phyloP scores from a whole-genome alignment of 2,113 vertebrate genomes.

The Ceuthmochares aereus region DNA sequence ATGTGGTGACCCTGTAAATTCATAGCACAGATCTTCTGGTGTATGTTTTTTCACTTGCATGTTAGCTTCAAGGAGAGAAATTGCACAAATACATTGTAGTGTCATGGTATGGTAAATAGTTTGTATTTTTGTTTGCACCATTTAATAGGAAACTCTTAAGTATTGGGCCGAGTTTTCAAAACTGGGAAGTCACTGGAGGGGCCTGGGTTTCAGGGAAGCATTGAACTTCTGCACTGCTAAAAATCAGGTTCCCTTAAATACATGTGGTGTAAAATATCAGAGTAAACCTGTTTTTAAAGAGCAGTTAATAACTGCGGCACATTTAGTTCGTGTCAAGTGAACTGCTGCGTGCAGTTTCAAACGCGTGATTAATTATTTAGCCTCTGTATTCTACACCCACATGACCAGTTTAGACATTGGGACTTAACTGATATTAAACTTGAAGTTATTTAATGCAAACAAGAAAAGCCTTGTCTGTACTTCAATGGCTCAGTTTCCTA shows the following conservation, averaged over 20 bases:
- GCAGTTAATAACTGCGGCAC: not conserved
- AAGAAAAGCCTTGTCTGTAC: constrained; percentile 6
- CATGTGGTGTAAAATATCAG: not conserved
- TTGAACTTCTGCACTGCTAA: not conserved
- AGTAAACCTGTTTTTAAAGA: not conserved
- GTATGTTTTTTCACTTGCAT: not conserved
- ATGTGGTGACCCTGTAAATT: not conserved
- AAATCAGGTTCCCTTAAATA: not conserved
- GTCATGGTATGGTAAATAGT: not conserved
- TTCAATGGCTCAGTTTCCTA: constrained; percentile 27
- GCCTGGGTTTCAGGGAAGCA: not conserved
- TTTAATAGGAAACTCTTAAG: not conserved
- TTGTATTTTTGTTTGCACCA: not conserved
- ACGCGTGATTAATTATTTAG: not conserved
- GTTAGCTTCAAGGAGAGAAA: not conserved
- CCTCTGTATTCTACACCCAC: not conserved
- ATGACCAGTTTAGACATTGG: not conserved
- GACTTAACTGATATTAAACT: not conserved
- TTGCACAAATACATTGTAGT: not conserved
- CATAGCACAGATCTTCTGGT: not conserved
- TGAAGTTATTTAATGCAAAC: constrained; percentile 25
- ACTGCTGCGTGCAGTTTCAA: not conserved
- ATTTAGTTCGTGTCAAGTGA: not conserved
- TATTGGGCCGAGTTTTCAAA: not conserved
- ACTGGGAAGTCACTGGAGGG: not conserved